A percentile compares a stretch with the other conserved stretches of the same genome.
These are phyloP conservation scores for Valencia hispanica DNA, from an alignment of 2,797 vertebrate species.

Conservation along the genomic window DNA sequence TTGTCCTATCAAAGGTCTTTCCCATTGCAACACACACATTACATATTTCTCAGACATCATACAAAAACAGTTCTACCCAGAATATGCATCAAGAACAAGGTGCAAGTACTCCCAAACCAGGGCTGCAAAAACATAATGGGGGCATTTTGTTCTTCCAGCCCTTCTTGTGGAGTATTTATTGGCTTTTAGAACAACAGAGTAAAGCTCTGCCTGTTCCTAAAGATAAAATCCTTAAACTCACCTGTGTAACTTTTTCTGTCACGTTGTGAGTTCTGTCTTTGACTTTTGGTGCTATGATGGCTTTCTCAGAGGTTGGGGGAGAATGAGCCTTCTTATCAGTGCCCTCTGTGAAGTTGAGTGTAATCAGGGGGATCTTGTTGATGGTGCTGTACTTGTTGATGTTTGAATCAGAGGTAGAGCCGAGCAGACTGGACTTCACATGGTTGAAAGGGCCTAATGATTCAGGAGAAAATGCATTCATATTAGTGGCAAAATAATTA, in stretches of 20 bases:
- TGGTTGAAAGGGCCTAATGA: constrained; percentile 93
- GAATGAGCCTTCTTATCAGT: constrained; percentile 94
- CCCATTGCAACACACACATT: background rate
- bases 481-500: background rate
- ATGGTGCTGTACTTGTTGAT: constrained; percentile 99
- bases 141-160: background rate
- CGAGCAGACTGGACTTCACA: constrained; percentile 95
- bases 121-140: background rate
- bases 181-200: background rate
- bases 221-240: constrained; percentile 63
- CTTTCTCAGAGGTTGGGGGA: constrained; percentile 93
- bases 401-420: constrained; percentile 98
- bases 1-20: background rate
- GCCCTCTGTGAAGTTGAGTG: constrained; percentile 94
- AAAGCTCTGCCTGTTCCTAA: background rate
- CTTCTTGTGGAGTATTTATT: background rate
- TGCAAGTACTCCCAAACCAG: background rate
- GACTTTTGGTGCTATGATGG: constrained; percentile 98
- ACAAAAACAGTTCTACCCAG: background rate
- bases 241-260: constrained; percentile 99
- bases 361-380: constrained; percentile 97
- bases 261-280: constrained; percentile 99
- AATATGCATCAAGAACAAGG: background rate
- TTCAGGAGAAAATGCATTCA: constrained; percentile 19
- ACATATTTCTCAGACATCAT: background rate